Evolutionary conservation across 2,797 vertebrate species (phyloP).

Genomic region (Syncerus caffer): DNA sequence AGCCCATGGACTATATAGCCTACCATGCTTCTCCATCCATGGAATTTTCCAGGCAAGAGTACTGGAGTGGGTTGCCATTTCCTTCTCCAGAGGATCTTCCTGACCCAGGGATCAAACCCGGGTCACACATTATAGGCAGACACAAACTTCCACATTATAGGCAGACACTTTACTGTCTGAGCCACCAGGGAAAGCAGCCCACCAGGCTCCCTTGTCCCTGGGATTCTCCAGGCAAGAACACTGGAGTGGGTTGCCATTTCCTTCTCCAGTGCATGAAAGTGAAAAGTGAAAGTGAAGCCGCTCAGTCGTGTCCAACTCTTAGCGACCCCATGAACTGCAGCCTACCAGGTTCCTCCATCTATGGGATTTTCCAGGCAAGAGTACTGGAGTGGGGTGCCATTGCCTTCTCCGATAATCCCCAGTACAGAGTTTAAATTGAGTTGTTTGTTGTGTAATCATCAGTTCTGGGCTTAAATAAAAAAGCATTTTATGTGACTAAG

Average conservation of each 20-base stretch:
- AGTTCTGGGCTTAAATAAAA: not conserved
- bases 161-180: not conserved
- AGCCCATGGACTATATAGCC: not conserved
- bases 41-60: not conserved
- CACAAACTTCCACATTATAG: not conserved
- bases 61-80: not conserved
- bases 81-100: not conserved
- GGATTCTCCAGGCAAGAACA: too few relatives aligned
- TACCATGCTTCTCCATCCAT: not conserved
- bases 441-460: not conserved
- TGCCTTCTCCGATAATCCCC: not conserved
- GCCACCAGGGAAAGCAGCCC: not conserved
- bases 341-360: too few relatives aligned
- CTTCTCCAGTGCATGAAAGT: too few relatives aligned
- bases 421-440: not conserved
- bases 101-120: not conserved
- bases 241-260: too few relatives aligned
- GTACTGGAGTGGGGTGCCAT: too few relatives aligned
- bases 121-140: not conserved
- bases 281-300: too few relatives aligned
- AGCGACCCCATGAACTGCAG: too few relatives aligned
- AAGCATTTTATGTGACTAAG: not conserved
- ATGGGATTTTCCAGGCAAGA: too few relatives aligned
- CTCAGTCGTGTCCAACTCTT: too few relatives aligned
- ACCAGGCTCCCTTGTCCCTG: too few relatives aligned